These are phyloP conservation scores for Drosophila pallidifrons DNA, from an alignment of 1,140 invertebrate genomes.

Conservation along the genomic window DNA sequence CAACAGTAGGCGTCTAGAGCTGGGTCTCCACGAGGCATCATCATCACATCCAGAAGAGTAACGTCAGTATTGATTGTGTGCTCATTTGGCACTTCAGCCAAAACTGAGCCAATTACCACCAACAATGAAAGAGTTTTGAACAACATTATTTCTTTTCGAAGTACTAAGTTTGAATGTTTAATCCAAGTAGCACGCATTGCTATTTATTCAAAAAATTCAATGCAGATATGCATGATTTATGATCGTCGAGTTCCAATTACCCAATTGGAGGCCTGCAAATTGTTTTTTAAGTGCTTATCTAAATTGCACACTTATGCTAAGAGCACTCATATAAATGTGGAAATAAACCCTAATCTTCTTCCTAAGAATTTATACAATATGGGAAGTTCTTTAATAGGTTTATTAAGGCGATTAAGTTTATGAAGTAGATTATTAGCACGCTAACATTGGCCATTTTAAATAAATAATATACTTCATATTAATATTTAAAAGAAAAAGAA, in stretches of 20 bases:
- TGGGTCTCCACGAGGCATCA: not conserved
- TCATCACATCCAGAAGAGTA: conserved; percentile 25
- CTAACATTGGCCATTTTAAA: no score
- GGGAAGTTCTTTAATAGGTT: no score
- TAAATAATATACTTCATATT: no score
- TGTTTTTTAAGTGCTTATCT: not conserved
- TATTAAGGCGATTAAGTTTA: no score
- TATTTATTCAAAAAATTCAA: conserved; percentile 20
- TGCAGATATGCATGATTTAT: conserved; percentile 19
- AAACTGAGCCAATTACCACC: conserved; percentile 10
- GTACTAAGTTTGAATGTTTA: conserved; percentile 18
- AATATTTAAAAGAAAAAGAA: no score
- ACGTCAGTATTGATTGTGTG: not conserved
- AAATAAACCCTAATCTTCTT: no score
- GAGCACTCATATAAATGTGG: not conserved
- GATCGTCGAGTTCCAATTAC: not conserved
- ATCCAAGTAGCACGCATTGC: not conserved
- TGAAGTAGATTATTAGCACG: no score
- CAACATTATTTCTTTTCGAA: conserved; percentile 32
- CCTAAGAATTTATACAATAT: no score
- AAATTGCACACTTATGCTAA: not conserved
- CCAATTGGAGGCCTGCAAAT: not conserved
- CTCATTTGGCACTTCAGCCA: not conserved
- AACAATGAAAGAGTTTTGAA: conserved; percentile 14
- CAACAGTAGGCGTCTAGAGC: conserved; percentile 44